Evolutionary conservation across 2,888 invertebrate genomes (phyloP).

Genomic region (Drosophila pegasa): DNA sequence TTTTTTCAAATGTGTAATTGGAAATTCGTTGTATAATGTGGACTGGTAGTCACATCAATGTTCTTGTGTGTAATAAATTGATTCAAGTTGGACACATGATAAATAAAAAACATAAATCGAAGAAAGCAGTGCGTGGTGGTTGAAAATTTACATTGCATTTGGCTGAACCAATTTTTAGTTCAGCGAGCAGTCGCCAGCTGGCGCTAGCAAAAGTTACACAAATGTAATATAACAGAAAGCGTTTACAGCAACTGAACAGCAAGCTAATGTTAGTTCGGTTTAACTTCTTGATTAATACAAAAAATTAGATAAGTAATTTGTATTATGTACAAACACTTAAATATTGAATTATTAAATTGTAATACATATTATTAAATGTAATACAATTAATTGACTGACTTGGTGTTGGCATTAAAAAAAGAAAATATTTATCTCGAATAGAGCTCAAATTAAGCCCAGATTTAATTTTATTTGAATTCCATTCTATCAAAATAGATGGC

Average conservation of each 20-base stretch:
- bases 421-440: too few species aligned
- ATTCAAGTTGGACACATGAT: not conserved
- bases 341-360: too few species aligned
- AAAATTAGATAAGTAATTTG: not conserved
- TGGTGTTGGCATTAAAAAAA: too few species aligned
- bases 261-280: not conserved
- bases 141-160: not conserved
- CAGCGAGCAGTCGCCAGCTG: conserved; percentile 9
- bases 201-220: conserved; percentile 6
- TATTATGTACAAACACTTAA: too few species aligned
- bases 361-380: too few species aligned
- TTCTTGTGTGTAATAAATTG: not conserved
- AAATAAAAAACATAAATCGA: not conserved
- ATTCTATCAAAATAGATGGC: not conserved
- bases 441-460: too few species aligned
- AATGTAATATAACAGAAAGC: conserved; percentile 26
- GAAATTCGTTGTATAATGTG: too few species aligned
- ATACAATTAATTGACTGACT: too few species aligned
- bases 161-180: not conserved
- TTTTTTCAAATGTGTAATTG: too few species aligned
- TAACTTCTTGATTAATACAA: not conserved
- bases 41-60: too few species aligned
- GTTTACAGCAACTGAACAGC: not conserved
- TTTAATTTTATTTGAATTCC: not conserved
- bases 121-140: accelerated